Evolutionary conservation across 2,888 invertebrate genomes (phyloP), one percentile per base, ranked within the genome.

Genomic region (Ectemnius cavifrons): DNA sequence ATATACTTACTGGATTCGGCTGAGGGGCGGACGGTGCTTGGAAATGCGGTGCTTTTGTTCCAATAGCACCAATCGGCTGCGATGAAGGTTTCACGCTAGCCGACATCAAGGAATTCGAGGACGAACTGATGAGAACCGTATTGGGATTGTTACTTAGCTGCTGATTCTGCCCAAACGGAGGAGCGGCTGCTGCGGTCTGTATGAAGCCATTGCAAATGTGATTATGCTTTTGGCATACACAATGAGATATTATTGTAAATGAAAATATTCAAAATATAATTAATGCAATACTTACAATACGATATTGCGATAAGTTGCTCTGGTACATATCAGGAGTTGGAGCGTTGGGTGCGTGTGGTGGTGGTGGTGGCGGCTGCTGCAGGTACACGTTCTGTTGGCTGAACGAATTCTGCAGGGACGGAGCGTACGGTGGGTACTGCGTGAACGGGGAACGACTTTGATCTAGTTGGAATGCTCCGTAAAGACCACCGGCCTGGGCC

Each of bases 91-190:
- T 97, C 65, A 97, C 96, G 74, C 95, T 95, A 49, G 96, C 95
- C 4, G 97, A 96, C 97, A 97, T 97, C 83, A 97, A 92, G 47
- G 96, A 96, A 91, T 97, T 97, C 73, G 97, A 96, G 70, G 96
- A 95, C 78, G 97, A 96, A 52, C 97, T 96, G 82, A 97, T 97
- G 85, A 97, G 94, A 84, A 97, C 96, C 18, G 97, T 97, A 88
- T 95, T 97, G 63, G 96, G 97, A 91, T 95, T 97, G 89, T 94
- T 96, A 79, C 94, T 93, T 81, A 96, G 93, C 88, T 95, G 95
- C 85, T 96, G 96, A 64, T 95, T 95, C 89, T 96, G 96, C 18
- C 95, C 95, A 87, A 95, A 96, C 14, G 95, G 95, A 28, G 94
- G 94, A 58, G 94, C 94, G 52, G 89, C 89, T 3, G 91, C 89